Percentiles rank a stretch among this genome's conserved stretches.
These are phyloP conservation scores for Epinephelus coioides DNA, from an alignment of 2,797 vertebrate species.

Conservation along the genomic window DNA sequence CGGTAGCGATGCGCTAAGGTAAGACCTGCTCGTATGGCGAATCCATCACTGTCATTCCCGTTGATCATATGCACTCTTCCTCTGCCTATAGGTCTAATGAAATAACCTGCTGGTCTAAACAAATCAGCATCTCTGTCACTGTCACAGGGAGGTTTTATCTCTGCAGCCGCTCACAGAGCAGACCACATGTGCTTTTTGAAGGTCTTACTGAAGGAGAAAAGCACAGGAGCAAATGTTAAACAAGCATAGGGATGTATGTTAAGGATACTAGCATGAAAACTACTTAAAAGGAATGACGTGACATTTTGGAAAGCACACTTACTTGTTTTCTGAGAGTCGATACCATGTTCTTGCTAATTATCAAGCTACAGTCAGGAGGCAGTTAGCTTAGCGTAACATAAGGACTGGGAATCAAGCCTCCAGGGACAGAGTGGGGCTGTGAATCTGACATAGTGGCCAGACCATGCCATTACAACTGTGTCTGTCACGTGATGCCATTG, in stretches of 20 bases:
- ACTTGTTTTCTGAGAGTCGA: not conserved
- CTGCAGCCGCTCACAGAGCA: conserved; percentile 13
- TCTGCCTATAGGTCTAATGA: conserved; percentile 70
- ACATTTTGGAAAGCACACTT: not conserved
- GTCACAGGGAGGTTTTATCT: conserved; percentile 55
- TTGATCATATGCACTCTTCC: conserved; percentile 67
- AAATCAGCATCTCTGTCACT: conserved; percentile 75
- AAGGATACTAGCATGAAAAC: not conserved
- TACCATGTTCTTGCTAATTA: not conserved
- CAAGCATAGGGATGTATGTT: not conserved
- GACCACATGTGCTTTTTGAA: conserved; percentile 45
- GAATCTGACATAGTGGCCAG: no score
- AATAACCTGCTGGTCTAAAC: conserved; percentile 76
- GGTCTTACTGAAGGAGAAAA: conserved; percentile 58
- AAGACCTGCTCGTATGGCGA: conserved; percentile 39
- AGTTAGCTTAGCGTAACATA: not conserved
- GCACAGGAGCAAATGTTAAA: conserved; percentile 11
- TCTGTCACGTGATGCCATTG: no score
- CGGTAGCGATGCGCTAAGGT: conserved; percentile 42
- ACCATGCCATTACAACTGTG: no score
- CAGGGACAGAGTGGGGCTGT: no score
- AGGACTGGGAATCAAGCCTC: no score
- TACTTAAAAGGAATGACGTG: not conserved
- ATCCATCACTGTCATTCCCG: conserved; percentile 76
- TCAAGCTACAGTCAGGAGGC: not conserved